Evolutionary conservation across 2,797 vertebrate genomes (phyloP).

Genomic region (Bufotes viridis): DNA sequence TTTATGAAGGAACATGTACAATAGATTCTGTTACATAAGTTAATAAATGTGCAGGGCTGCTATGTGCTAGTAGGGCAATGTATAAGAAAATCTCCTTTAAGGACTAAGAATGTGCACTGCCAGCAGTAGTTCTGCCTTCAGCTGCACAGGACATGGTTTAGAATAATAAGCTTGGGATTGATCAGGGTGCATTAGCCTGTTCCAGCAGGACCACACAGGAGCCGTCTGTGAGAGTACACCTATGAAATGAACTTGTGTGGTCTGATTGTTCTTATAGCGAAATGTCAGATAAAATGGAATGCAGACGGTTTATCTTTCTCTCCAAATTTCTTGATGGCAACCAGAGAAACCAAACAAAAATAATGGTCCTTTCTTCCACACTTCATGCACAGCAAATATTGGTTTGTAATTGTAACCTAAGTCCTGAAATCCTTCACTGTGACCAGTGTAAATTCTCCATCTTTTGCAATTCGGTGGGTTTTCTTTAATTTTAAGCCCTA

Average conservation of each 20-base stretch:
- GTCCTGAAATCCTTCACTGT: slow-evolving; percentile 49
- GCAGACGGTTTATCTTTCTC: slow-evolving; percentile 68
- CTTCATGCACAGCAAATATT: slow-evolving; percentile 59
- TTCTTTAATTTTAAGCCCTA: slow-evolving; percentile 54
- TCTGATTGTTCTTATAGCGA: slow-evolving; percentile 68
- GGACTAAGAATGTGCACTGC: not conserved
- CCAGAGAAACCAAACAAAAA: slow-evolving; percentile 59
- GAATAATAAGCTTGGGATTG: slow-evolving; percentile 46
- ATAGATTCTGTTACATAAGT: slow-evolving; percentile 22
- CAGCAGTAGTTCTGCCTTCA: slow-evolving; percentile 37
- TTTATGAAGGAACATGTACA: slow-evolving; percentile 1
- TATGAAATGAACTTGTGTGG: slow-evolving; percentile 68
- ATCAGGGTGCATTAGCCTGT: slow-evolving; percentile 44
- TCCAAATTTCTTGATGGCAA: slow-evolving; percentile 63
- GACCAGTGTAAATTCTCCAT: slow-evolving; percentile 36
- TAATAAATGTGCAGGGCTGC: not conserved
- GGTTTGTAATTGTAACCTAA: slow-evolving; percentile 53
- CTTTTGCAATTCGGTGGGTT: slow-evolving; percentile 49
- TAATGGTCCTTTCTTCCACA: slow-evolving; percentile 49
- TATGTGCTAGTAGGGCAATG: not conserved
- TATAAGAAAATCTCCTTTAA: not conserved
- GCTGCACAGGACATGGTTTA: slow-evolving; percentile 31
- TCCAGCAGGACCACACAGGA: slow-evolving; percentile 69
- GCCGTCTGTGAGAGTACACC: slow-evolving; percentile 66
- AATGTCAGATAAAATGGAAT: slow-evolving; percentile 70